These are phyloP conservation scores for Leptothorax acervorum DNA, from an alignment of 2,888 invertebrate species.

Conservation along the genomic window DNA sequence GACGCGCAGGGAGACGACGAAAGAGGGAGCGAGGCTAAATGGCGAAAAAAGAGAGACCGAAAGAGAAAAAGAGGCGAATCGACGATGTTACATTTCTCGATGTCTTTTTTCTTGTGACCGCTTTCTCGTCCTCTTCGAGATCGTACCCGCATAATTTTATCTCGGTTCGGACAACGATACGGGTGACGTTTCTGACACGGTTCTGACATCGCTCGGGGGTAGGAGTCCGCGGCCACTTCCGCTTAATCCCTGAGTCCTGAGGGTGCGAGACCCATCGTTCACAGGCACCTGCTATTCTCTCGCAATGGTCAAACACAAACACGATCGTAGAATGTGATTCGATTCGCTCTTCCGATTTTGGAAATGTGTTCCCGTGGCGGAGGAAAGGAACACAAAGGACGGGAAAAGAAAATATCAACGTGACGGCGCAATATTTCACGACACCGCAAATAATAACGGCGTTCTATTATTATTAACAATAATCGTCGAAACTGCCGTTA, in stretches of 20 bases:
- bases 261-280: constrained; percentile 25
- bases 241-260: constrained; percentile 11
- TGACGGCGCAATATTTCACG: background rate
- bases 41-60: background rate
- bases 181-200: constrained; percentile 31
- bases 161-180: background rate
- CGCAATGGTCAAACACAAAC: constrained; percentile 22
- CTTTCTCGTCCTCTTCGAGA: background rate
- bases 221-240: constrained; percentile 14
- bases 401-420: constrained; percentile 19
- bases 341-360: constrained; percentile 21
- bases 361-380: background rate
- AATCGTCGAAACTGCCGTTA: background rate
- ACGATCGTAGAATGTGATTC: constrained; percentile 15
- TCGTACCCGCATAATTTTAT: constrained; percentile 31
- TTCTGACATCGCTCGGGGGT: constrained; percentile 20
- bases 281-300: constrained; percentile 40
- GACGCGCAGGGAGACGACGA: background rate
- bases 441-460: background rate
- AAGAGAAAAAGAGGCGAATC: background rate
- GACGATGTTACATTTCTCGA: constrained; percentile 24
- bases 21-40: background rate
- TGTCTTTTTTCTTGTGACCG: background rate
- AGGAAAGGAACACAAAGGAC: background rate
- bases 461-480: constrained; percentile 22